These are phyloP conservation scores for Erythrocercus mccallii DNA, from an alignment of 2,113 vertebrate genomes.

Conservation along the genomic window DNA sequence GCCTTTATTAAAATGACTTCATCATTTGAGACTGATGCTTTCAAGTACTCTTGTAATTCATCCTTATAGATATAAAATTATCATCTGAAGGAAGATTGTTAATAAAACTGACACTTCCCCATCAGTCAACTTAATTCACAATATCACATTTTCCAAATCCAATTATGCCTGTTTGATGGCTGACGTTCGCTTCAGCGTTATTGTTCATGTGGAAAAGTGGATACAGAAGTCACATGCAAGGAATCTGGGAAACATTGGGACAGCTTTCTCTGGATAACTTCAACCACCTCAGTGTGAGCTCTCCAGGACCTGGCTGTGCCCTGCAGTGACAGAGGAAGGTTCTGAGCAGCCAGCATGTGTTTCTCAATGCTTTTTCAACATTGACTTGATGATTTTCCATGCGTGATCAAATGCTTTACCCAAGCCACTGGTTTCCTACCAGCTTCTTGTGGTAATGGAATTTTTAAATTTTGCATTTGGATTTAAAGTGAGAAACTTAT, in stretches of 20 bases:
- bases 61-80: constrained; percentile 49
- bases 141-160: constrained; percentile 47
- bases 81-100: constrained; percentile 58
- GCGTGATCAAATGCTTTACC: neutral
- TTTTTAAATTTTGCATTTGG: neutral
- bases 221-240: neutral
- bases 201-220: constrained; percentile 24
- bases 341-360: accelerated
- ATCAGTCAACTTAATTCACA: constrained; percentile 69
- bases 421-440: neutral
- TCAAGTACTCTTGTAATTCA: constrained; percentile 52
- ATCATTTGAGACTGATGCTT: constrained; percentile 25
- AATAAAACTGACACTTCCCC: constrained; percentile 62
- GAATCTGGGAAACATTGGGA: neutral
- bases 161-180: constrained; percentile 52
- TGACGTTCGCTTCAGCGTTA: neutral
- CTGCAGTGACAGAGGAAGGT: neutral
- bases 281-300: accelerated
- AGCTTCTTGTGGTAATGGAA: neutral
- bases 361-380: neutral
- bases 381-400: neutral
- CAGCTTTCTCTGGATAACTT: neutral
- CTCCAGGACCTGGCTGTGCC: neutral
- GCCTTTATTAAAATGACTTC: constrained; percentile 47
- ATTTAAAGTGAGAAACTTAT: neutral